Base-by-base conservation (phyloP, 2,888 invertebrate species). In the Himalopsyche kuldschensis region DNA sequence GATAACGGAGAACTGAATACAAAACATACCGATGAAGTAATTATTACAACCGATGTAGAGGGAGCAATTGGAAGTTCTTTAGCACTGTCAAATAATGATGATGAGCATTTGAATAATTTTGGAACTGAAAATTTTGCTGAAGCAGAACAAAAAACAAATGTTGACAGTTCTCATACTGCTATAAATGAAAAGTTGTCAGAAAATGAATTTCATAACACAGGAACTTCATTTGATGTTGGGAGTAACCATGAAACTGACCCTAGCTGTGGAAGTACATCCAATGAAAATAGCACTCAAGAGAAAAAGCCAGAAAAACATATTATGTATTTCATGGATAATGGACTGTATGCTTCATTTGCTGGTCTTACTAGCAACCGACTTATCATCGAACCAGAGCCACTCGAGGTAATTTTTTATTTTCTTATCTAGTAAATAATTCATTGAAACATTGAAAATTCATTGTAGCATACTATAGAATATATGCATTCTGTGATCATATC, bases 261-360 rank as follows among this genome's bases (percentile, higher is more conserved):
- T 24, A 63, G 27, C 11, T 24, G 24, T 27, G 27, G 30, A 11
- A 27, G 10, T 69, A 11, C 69, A 75, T 69, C 31, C 17, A 75
- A 80, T 69, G 27, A 46, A n/a, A 79, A 79, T 46, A 8, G 27
- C 20, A 79, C 15, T 30, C 11, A 35, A 76, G 41, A 76, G 11
- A 35, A 76, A 27, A 41, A 20, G 32, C 15, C 76, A 76, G 41
- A 41, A 31, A 32, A 76, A 32, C 91, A 92, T 87, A 91, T 93
- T 89, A 98, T 99, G 98, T 99, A 99, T 91, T 99, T 98, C 92
- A 95, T 99, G 88, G 99, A 99, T 90, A 99, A 99, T 90, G 99
- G 99, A 6, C 97, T 99, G 84, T 99, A 99, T 90, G 99, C 99
- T 83, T 98, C 98, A 83, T 99, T 99, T 93, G 99, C 99, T 92